phyloP scores from a whole-genome alignment of 1,140 invertebrate genomes.

The Rhagoletis pomonella region DNA sequence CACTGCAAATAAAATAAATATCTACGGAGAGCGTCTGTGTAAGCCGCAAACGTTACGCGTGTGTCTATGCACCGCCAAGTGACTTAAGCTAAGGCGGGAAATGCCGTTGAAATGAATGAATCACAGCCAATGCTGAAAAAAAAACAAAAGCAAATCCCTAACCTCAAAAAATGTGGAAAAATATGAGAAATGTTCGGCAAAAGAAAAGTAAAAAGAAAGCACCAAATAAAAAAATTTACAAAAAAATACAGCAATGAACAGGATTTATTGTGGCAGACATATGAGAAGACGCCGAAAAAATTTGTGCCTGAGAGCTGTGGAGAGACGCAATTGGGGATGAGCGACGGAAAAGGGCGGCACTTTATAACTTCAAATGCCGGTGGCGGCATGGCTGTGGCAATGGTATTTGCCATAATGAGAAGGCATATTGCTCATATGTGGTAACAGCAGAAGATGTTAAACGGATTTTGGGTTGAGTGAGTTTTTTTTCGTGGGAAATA shows the following conservation, averaged over 20 bases:
- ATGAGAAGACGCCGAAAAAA: conserved; percentile 5
- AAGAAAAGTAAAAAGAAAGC: neutral
- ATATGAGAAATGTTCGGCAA: conserved; percentile 32
- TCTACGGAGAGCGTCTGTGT: neutral
- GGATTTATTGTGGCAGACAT: conserved; percentile 54
- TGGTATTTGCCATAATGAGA: neutral
- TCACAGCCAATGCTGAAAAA: neutral
- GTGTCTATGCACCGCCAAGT: too few species aligned
- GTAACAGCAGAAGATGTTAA: neutral
- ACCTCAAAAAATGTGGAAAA: conserved; percentile 17
- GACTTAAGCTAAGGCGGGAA: conserved; percentile 3
- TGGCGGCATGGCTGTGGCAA: neutral
- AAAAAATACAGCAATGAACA: conserved; percentile 33
- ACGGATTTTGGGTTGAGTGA: neutral
- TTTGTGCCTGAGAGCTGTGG: neutral
- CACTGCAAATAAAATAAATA: conserved; percentile 31
- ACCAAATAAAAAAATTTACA: too few species aligned
- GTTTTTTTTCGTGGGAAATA: neutral
- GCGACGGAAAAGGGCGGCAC: neutral
- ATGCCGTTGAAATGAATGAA: conserved; percentile 34
- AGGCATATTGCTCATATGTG: neutral
- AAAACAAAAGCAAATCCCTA: conserved; percentile 13
- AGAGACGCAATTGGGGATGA: neutral
- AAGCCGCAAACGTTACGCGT: neutral
- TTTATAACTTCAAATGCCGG: neutral